Evolutionary conservation across 2,113 vertebrate genomes (phyloP).

Genomic region (Grantiella picta): DNA sequence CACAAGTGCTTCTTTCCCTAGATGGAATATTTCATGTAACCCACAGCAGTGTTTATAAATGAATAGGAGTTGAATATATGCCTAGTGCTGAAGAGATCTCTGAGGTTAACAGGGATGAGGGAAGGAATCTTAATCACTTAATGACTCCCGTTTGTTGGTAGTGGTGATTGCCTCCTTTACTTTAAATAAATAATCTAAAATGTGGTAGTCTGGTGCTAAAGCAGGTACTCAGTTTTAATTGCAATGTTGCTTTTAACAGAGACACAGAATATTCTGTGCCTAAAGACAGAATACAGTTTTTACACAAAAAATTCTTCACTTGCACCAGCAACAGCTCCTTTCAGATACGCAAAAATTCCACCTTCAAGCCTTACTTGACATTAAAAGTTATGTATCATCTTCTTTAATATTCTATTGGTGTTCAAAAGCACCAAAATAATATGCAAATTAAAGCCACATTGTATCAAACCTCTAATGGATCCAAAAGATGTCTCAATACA

Average conservation of each 20-base stretch:
- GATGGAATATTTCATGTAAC: background rate
- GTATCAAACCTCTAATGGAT: background rate
- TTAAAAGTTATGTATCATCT: background rate
- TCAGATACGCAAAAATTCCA: background rate
- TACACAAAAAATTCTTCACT: background rate
- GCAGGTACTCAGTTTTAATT: background rate
- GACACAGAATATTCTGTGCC: background rate
- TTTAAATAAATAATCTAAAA: background rate
- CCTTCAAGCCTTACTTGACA: background rate
- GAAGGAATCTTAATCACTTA: background rate
- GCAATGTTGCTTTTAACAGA: background rate
- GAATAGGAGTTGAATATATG: background rate
- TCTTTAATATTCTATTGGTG: background rate
- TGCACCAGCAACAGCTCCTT: background rate
- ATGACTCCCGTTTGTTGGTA: background rate
- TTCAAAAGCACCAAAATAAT: background rate
- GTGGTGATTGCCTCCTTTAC: background rate
- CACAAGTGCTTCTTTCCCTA: background rate
- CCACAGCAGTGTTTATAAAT: background rate
- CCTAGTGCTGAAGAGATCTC: background rate
- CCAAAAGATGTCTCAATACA: background rate
- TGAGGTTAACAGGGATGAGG: background rate
- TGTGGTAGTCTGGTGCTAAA: background rate
- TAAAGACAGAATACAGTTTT: background rate
- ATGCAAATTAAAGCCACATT: background rate